Evolutionary conservation across 2,888 invertebrate species (phyloP).

Genomic region (Beris morrisii): DNA sequence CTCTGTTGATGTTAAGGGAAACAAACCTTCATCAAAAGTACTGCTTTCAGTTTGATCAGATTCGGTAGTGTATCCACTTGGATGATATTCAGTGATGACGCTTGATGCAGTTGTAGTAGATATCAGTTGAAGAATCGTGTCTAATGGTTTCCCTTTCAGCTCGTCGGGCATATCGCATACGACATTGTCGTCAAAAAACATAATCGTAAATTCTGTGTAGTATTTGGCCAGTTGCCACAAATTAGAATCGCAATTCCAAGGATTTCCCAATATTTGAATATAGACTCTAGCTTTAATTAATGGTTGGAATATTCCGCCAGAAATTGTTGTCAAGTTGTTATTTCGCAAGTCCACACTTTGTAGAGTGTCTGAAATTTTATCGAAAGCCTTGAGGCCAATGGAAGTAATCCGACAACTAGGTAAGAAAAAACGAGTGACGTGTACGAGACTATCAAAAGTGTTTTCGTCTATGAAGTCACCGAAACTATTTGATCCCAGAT

Average conservation of each 20-base stretch:
- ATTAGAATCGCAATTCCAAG: constrained; percentile 13
- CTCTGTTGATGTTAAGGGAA: background rate
- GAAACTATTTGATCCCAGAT: constrained; percentile 5
- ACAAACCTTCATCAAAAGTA: background rate
- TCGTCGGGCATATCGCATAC: constrained; percentile 10
- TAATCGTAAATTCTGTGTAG: background rate
- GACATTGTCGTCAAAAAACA: background rate
- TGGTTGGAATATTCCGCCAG: background rate
- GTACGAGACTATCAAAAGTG: background rate
- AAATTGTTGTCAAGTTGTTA: background rate
- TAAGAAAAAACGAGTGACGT: background rate
- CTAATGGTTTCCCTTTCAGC: background rate
- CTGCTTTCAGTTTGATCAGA: background rate
- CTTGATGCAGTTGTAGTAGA: background rate
- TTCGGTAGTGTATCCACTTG: background rate
- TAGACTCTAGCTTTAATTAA: background rate
- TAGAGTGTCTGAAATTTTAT: background rate
- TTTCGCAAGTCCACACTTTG: background rate
- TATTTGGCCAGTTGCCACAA: background rate
- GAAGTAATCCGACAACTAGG: background rate
- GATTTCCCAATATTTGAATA: background rate
- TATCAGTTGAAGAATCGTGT: background rate
- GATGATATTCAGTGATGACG: background rate
- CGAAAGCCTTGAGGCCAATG: background rate
- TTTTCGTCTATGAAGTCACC: background rate